These are phyloP conservation scores for Piezodorus guildinii DNA, from an alignment of 1,140 invertebrate species.

Conservation along the genomic window DNA sequence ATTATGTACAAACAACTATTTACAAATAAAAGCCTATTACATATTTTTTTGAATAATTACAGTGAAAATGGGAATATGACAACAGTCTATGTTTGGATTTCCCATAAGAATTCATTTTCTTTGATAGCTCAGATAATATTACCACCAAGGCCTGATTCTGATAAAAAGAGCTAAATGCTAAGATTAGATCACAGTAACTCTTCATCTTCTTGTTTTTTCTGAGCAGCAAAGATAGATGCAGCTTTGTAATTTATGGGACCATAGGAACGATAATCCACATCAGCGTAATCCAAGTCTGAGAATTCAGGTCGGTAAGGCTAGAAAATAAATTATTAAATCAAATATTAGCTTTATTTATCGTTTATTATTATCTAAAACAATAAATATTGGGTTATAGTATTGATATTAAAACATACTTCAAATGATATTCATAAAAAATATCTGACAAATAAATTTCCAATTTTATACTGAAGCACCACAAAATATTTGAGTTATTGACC, in stretches of 20 bases:
- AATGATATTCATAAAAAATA: no score
- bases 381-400: no score
- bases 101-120: not conserved
- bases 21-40: no score
- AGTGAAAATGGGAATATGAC: no score
- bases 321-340: slow-evolving; percentile 28
- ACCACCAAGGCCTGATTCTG: not conserved
- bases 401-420: no score
- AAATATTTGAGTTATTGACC: no score
- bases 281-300: slow-evolving; percentile 72
- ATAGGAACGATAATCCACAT: slow-evolving; percentile 75
- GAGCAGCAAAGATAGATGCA: slow-evolving; percentile 49
- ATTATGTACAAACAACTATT: no score
- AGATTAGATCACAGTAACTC: slow-evolving; percentile 26
- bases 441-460: no score
- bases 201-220: slow-evolving; percentile 23
- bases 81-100: not conserved
- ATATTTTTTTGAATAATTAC: no score
- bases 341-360: not conserved
- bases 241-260: slow-evolving; percentile 84
- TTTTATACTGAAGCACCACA: no score
- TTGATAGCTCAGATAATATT: not conserved
- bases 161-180: slow-evolving; percentile 14
- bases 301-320: slow-evolving; percentile 57
- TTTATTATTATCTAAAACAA: no score